Evolutionary conservation across 2,113 vertebrate genomes (phyloP).

Genomic region (Sialia sialis): DNA sequence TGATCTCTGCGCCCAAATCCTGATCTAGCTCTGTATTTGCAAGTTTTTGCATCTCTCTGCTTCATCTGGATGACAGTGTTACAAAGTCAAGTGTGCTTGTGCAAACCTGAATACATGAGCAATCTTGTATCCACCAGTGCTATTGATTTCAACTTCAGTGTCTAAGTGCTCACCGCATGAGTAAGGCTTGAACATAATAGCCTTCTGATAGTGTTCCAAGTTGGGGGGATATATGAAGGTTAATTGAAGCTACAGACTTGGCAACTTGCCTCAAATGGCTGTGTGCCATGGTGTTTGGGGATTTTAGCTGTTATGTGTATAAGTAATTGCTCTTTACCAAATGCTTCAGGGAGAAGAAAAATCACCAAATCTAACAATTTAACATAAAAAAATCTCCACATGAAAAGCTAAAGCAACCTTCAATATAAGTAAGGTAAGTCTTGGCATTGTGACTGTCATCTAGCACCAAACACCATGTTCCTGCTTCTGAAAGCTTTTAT

Average conservation of each 20-base stretch:
- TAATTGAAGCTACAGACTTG: slow-evolving; percentile 65
- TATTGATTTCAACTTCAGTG: slow-evolving; percentile 38
- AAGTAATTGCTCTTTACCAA: slow-evolving; percentile 61
- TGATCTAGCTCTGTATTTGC: neutral
- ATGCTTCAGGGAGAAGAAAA: slow-evolving; percentile 26
- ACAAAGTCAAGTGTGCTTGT: neutral
- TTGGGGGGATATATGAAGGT: slow-evolving; percentile 64
- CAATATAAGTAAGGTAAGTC: neutral
- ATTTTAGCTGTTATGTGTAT: slow-evolving; percentile 53
- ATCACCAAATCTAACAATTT: slow-evolving; percentile 14
- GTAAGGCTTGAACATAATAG: slow-evolving; percentile 58
- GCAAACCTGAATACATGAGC: slow-evolving; percentile 2
- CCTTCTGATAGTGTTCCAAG: slow-evolving; percentile 60
- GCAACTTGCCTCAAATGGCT: slow-evolving; percentile 58
- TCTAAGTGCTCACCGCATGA: slow-evolving; percentile 56
- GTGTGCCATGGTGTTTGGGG: slow-evolving; percentile 41
- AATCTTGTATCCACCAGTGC: slow-evolving; percentile 7
- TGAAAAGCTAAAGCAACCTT: neutral
- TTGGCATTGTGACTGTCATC: neutral
- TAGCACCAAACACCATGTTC: neutral
- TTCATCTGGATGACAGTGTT: neutral
- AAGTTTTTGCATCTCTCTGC: neutral
- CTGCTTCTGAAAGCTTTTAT: neutral
- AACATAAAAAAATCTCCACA: neutral
- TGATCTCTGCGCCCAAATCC: neutral